phyloP scores from a whole-genome alignment of 2,113 vertebrate genomes.

The Fulmarus glacialis region DNA sequence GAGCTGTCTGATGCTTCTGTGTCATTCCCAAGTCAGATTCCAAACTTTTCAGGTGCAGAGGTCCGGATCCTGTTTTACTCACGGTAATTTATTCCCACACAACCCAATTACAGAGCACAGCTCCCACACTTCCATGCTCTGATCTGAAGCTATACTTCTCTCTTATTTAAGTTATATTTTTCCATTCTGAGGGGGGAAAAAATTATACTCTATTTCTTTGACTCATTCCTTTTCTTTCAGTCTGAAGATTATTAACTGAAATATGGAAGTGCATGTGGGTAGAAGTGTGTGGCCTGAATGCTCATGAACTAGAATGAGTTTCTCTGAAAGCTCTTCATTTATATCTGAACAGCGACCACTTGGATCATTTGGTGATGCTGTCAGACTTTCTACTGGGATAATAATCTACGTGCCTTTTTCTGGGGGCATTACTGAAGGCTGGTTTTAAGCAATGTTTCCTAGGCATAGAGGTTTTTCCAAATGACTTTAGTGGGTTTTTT shows the following conservation, averaged over 20 bases:
- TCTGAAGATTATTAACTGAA: slow-evolving; percentile 9
- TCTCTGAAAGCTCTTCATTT: background rate
- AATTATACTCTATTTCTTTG: background rate
- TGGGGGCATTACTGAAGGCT: background rate
- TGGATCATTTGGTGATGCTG: background rate
- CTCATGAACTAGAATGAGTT: background rate
- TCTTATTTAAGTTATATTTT: background rate
- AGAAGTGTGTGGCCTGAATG: background rate
- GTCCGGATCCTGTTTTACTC: background rate
- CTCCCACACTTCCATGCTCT: background rate
- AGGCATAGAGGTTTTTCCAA: background rate
- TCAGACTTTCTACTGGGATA: background rate
- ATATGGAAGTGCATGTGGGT: background rate
- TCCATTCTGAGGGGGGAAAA: background rate
- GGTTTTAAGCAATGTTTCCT: background rate
- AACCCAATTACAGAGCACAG: background rate
- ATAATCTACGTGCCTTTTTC: background rate
- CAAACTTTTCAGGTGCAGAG: background rate
- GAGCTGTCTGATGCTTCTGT: background rate
- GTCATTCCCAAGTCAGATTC: background rate
- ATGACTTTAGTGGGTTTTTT: background rate
- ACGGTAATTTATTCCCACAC: background rate
- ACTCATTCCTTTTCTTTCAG: background rate
- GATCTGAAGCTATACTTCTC: background rate
- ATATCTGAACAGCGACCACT: background rate